Evolutionary conservation across 2,888 invertebrate species (phyloP).

Genomic region (Globia sparganii): DNA sequence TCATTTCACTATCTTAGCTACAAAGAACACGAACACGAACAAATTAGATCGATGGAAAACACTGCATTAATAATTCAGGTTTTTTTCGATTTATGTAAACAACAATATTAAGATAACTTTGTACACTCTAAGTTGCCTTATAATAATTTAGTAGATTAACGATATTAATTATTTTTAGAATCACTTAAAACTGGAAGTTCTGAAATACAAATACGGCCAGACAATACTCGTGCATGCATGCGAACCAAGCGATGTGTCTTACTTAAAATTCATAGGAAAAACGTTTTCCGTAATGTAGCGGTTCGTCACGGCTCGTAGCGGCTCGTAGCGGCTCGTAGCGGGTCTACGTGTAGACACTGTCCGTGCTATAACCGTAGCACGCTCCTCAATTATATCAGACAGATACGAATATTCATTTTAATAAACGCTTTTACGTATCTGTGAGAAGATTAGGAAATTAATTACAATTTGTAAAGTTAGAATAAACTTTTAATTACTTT

Average conservation of each 20-base stretch:
- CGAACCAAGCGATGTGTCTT: background rate
- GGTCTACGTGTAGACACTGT: constrained; percentile 1
- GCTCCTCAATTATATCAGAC: background rate
- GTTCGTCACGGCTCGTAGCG: constrained; percentile 32
- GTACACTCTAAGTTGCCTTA: background rate
- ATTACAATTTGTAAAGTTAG: constrained; percentile 14
- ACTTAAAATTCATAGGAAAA: constrained; percentile 14
- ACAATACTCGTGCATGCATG: background rate
- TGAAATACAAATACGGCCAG: background rate
- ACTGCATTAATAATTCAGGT: background rate
- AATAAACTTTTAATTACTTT: constrained; percentile 22
- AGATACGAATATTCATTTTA: constrained; percentile 9
- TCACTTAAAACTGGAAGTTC: background rate
- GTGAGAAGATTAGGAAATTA: constrained; percentile 17
- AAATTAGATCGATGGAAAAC: constrained; percentile 24
- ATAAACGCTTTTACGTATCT: constrained; percentile 14
- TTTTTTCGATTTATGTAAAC: background rate
- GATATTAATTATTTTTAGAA: background rate
- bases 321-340: constrained; percentile 26
- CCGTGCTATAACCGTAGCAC: constrained; percentile 1
- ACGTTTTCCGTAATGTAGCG: constrained; percentile 5
- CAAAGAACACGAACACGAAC: constrained; percentile 22
- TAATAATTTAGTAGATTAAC: background rate
- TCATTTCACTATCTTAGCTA: constrained; percentile 65
- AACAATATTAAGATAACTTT: background rate